phyloP scores from a whole-genome alignment of 2,113 vertebrate species.

The Sisor rabdophorus region DNA sequence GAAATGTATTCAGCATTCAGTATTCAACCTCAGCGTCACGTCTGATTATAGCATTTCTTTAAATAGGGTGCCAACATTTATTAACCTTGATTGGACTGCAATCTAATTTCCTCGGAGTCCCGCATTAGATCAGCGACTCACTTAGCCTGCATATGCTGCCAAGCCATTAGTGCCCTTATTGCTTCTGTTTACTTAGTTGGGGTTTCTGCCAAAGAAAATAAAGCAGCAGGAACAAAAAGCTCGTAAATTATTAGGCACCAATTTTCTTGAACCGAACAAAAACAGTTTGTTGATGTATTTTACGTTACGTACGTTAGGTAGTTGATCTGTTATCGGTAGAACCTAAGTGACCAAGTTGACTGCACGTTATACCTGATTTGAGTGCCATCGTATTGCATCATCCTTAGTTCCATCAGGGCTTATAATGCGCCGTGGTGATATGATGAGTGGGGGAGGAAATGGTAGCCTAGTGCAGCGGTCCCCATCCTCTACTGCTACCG shows the following conservation, averaged over 20 bases:
- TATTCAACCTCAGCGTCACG: conserved; percentile 26
- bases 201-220: conserved; percentile 17
- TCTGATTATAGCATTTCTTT: conserved; percentile 31
- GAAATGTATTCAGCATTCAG: conserved; percentile 22
- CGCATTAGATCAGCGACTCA: conserved; percentile 36
- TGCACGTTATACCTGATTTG: background rate
- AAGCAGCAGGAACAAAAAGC: background rate
- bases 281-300: background rate
- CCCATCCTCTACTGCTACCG: no score
- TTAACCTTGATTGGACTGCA: conserved; percentile 43
- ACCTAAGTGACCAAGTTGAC: background rate
- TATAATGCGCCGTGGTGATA: no score
- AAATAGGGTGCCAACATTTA: conserved; percentile 36
- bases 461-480: no score
- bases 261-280: background rate
- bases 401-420: background rate
- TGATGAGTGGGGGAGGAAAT: no score
- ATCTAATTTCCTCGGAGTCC: conserved; percentile 46
- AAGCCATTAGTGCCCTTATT: conserved; percentile 29
- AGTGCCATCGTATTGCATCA: background rate
- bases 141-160: conserved; percentile 32
- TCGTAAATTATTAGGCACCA: background rate
- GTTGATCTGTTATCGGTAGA: background rate
- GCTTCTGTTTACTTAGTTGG: conserved; percentile 19
- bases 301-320: background rate